phyloP scores from a whole-genome alignment of 2,888 invertebrate genomes.

The Tetropium fuscum region DNA sequence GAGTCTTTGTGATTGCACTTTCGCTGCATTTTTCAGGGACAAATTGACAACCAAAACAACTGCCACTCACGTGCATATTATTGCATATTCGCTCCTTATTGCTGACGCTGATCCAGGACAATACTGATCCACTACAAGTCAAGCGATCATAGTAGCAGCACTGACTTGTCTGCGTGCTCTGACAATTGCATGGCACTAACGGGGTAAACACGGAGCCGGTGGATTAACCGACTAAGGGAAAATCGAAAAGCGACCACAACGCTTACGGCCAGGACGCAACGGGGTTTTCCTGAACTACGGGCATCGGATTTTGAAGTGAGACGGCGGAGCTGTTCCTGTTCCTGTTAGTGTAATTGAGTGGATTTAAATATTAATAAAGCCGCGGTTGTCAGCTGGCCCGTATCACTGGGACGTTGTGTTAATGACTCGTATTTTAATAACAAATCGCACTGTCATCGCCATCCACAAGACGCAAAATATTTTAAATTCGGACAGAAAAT shows the following conservation, averaged over 20 bases:
- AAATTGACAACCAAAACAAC: constrained; percentile 15
- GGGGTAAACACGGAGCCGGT: constrained; percentile 51
- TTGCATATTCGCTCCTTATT: constrained; percentile 11
- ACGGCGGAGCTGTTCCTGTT: constrained; percentile 14
- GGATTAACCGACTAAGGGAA: constrained; percentile 50
- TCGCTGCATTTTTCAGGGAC: constrained; percentile 37
- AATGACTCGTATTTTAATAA: no score
- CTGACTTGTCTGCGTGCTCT: constrained; percentile 32
- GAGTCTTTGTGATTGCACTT: constrained; percentile 40
- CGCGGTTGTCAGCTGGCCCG: no score
- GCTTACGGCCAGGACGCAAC: constrained; percentile 51
- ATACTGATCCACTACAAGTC: no score
- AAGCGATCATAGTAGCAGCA: no score
- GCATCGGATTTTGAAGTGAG: constrained; percentile 39
- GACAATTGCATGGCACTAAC: constrained; percentile 48
- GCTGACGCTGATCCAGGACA: no score
- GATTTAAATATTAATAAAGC: neutral
- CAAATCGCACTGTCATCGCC: no score
- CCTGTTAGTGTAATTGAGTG: neutral
- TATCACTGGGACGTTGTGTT: no score
- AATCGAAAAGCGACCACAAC: constrained; percentile 59
- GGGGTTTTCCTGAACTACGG: constrained; percentile 38
- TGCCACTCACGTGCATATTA: constrained; percentile 36
- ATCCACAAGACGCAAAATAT: no score
- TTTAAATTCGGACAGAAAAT: no score